Percentiles rank a stretch among this genome's conserved stretches.
Evolutionary conservation across 2,113 vertebrate genomes (phyloP).

Genomic region (Holacanthus passer): DNA sequence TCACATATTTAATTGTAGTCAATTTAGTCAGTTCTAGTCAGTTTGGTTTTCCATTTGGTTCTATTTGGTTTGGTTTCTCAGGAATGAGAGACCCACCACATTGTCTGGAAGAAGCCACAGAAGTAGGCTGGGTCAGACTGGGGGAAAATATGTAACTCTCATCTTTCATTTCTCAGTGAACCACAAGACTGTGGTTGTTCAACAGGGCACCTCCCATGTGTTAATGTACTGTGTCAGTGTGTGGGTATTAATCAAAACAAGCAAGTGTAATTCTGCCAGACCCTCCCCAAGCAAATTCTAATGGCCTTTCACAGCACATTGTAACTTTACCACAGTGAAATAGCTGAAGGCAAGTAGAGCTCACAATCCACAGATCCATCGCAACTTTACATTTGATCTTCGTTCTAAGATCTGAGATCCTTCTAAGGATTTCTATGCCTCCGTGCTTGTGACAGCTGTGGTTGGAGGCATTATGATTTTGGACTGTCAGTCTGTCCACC

Average conservation of each 20-base stretch:
- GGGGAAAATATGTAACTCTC: not conserved
- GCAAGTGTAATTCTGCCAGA: not conserved
- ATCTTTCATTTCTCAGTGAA: constrained; percentile 11
- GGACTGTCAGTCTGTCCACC: no score
- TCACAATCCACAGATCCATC: not conserved
- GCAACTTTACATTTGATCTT: not conserved
- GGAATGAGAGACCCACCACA: not conserved
- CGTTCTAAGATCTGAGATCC: not conserved
- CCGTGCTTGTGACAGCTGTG: no score
- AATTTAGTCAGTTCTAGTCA: no score
- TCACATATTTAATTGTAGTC: no score
- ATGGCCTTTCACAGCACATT: constrained; percentile 18
- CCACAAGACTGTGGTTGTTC: constrained; percentile 2
- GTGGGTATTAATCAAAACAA: constrained; percentile 20
- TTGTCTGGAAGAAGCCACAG: not conserved
- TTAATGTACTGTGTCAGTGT: constrained; percentile 30
- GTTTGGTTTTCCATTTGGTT: no score
- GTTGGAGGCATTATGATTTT: no score
- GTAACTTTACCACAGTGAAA: constrained; percentile 12
- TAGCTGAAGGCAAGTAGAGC: not conserved
- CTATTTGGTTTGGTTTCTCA: not conserved
- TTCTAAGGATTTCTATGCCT: not conserved
- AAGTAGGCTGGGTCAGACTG: not conserved
- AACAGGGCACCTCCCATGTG: constrained; percentile 12
- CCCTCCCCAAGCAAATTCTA: not conserved